A percentile compares a stretch with the other conserved stretches of the same genome.
Evolutionary conservation across 2,888 invertebrate species (phyloP).

Genomic region (Sminthurinus aureus): DNA sequence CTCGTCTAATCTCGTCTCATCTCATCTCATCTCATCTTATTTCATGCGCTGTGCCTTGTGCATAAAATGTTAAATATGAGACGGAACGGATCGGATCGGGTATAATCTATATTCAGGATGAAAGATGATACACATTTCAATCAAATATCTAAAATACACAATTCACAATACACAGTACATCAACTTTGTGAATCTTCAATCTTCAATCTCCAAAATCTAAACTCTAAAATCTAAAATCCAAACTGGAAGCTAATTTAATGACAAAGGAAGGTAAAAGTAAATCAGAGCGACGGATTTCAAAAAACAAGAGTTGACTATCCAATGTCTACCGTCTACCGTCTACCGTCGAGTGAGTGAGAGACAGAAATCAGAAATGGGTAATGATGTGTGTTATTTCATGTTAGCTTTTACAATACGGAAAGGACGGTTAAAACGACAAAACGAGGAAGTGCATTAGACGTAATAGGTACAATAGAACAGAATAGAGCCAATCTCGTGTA

Average conservation of each 20-base stretch:
- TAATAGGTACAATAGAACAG: background rate
- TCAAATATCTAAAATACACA: too few species aligned
- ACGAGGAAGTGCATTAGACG: background rate
- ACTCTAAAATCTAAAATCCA: background rate
- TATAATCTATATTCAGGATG: background rate
- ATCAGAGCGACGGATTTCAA: background rate
- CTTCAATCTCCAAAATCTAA: too few species aligned
- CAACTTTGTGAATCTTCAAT: too few species aligned
- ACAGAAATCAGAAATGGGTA: background rate
- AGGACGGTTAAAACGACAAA: background rate
- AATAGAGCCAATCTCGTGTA: background rate
- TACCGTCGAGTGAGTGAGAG: background rate
- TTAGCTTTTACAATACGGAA: background rate
- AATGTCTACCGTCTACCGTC: too few species aligned
- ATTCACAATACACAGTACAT: background rate
- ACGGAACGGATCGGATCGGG: too few species aligned
- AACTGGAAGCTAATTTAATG: background rate
- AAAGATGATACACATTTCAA: background rate
- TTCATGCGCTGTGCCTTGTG: too few species aligned
- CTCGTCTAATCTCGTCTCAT: too few species aligned
- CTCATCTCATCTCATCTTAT: too few species aligned
- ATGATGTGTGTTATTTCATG: background rate
- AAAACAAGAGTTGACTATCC: background rate
- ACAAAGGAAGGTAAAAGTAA: background rate
- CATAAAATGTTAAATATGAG: too few species aligned